Base-by-base conservation (phyloP, 2,113 vertebrate genomes). In the Marmota flaviventris region DNA sequence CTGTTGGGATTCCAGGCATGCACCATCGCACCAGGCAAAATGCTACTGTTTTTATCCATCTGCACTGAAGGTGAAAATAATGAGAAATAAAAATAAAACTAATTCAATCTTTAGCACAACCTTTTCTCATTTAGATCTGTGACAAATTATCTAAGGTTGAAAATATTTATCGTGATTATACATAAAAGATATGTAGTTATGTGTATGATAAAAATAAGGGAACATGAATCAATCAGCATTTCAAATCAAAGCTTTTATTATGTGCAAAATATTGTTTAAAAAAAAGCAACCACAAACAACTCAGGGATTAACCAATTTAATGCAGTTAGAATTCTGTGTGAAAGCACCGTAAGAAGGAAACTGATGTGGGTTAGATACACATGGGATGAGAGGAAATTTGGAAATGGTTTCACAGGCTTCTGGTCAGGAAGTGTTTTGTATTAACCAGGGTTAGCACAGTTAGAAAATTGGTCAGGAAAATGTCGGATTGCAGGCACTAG, bases 101-200 rank as follows among this genome's bases (percentile, higher is more conserved):
- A 75, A 86, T 77, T 87, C 63, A 75, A 75, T 70, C 27, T 96
- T 94, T 63, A 42, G 77, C 37, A 76, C 63, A 34, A 61, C 11
- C 11, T 92, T 96, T 92, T 45, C 65, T 91, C 42, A 42, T 32
- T 25, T 27, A 27, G n/a, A 85, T 69, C 42, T 89, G 27, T 58
- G 58, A 70, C 51, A 78, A 93, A 93, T 89, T 78, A 89, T 34
- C 48, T 73, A 87, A 82, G 25, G 85, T 9, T 65, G 61, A 81
- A 96, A 95, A 76, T n/a, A 34, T 56, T 92, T 82, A 42, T 67
- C 70, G 18, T 88, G 82, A 48, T 87, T 76, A 58, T 7, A 86
- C 14, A 61, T 20, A 45, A 51, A 76, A 95, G 24, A 11, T 75
- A 13, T 69, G 48, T 63, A 48, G 70, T 87, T 24, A 61, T 0